phyloP scores from a whole-genome alignment of 1,140 invertebrate genomes.

The Tribolium madens region DNA sequence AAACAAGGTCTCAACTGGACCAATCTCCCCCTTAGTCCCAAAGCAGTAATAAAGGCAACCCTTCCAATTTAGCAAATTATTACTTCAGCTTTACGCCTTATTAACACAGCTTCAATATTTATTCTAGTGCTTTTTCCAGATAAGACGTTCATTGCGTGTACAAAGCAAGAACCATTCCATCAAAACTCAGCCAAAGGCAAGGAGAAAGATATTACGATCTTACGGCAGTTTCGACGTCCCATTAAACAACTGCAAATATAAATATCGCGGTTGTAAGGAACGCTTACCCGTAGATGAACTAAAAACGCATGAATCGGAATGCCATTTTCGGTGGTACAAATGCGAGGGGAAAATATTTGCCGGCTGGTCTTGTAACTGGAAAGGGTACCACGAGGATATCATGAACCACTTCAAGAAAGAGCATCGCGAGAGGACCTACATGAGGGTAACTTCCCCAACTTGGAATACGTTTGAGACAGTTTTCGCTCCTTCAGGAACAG shows the following conservation, averaged over 20 bases:
- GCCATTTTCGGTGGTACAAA: neutral
- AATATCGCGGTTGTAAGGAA: conserved; percentile 24
- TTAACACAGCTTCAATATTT: conserved; percentile 11
- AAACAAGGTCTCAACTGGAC: neutral
- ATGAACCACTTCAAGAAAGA: conserved; percentile 3
- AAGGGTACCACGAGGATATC: conserved; percentile 12
- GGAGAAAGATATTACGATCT: neutral
- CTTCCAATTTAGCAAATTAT: conserved; percentile 6
- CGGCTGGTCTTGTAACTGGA: neutral
- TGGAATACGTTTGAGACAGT: too few relatives aligned
- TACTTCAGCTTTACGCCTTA: conserved; percentile 5
- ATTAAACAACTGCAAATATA: conserved; percentile 5
- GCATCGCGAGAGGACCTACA: conserved; percentile 15
- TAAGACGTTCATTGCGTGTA: neutral
- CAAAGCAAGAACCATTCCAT: neutral
- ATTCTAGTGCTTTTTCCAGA: conserved; percentile 7
- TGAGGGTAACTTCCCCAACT: too few relatives aligned
- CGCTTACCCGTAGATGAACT: neutral
- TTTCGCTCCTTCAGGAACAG: too few relatives aligned
- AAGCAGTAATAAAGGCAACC: conserved; percentile 5
- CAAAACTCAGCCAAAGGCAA: neutral
- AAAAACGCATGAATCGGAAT: conserved; percentile 2
- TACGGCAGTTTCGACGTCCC: neutral
- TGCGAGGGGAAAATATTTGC: conserved; percentile 14
- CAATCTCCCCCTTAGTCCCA: neutral